Base-by-base conservation (phyloP, 2,888 invertebrate species). In the Leptinotarsa tumamoca region DNA sequence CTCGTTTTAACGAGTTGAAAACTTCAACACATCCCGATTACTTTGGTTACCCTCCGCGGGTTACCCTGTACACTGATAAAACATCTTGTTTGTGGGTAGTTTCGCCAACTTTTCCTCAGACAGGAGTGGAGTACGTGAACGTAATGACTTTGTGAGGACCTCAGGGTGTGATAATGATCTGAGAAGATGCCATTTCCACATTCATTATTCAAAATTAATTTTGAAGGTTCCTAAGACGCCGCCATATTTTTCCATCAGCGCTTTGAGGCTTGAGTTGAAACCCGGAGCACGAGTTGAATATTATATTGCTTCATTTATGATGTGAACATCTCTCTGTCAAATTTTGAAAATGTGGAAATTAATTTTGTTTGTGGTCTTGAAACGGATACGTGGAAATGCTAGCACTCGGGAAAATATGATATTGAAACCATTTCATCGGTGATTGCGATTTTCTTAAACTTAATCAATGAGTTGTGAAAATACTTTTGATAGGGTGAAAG, bases 171-270 rank as follows among this genome's bases (percentile, higher is more conserved):
- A 70, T 51, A 70, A 70, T 54, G 58, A 70, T 56, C 54, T 49
- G 49, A 14, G 49, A 14, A 58, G 61, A 70, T 61, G 23, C 61
- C 70, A 27, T 56, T 72, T 76, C 15, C 52, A 67, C 67, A 68
- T 66, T 67, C 76, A 72, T 76, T 71, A 76, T 76, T 76, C 72
- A 67, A 73, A 71, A 76, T 76, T 69, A 76, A 73, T 76, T 73
- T 66, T 23, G 52, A 58, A 74, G 72, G 49, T 58, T 72, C 10
- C 58, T 58, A 15, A 33, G 58, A 67, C 33, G 50, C 56, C 67
- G 51, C 18, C 58, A 61, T 51, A 67, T 66, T 73, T 67, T 76
- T 70, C 70, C 72, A 70, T 76, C 51, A 54, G 18, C 49, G 49
- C 4, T 33, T 63, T 33, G 63, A 63, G 17, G 43, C 33, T 17